Conservation (phyloP, 2,797 vertebrate species). For the Eulemur rubriventer region DNA sequence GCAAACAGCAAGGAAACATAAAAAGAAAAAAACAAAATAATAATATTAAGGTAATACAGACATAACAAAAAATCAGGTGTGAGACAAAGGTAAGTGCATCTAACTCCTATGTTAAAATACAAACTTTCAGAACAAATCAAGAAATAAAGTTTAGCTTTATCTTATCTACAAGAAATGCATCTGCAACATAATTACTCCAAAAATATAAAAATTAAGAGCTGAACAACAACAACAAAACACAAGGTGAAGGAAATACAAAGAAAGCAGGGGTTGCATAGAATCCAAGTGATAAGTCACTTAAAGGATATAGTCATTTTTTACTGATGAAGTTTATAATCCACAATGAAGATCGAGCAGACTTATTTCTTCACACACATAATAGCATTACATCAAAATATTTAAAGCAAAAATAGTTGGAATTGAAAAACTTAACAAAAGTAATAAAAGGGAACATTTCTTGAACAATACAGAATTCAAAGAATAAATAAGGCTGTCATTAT, state of each 20-base stretch:
- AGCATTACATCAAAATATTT: neutral
- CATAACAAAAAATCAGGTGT: neutral
- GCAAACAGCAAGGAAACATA: neutral
- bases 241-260: neutral
- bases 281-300: neutral
- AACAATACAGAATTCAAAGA: conserved; percentile 26
- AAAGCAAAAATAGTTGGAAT: neutral
- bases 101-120: neutral
- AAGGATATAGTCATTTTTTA: neutral
- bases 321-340: neutral
- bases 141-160: conserved; percentile 10
- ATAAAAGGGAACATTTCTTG: neutral
- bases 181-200: neutral
- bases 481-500: neutral
- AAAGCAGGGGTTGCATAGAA: neutral
- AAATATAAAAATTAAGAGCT: neutral
- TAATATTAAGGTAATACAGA: neutral
- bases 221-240: neutral
- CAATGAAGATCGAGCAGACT: neutral
- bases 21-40: neutral
- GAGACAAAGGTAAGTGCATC: neutral
- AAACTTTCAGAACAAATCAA: neutral
- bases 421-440: neutral
- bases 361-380: neutral
- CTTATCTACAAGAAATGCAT: neutral